Base-by-base conservation (phyloP, 92 coral and sea anemone genomes). In the Porites lobata region DNA sequence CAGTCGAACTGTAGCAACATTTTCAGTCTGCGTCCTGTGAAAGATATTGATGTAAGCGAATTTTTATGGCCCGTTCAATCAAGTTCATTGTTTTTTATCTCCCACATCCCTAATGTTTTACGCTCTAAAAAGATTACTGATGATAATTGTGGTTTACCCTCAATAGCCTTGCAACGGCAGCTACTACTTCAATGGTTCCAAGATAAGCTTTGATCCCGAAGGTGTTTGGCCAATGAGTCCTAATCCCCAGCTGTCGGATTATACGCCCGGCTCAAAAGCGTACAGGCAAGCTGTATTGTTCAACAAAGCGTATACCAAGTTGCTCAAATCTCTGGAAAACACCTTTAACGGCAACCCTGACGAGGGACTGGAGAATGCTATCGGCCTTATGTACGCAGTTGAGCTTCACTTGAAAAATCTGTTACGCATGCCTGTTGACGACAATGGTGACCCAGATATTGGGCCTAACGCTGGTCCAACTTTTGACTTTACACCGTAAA, bases 381-480 rank as follows among this genome's bases (percentile, higher is more conserved):
- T 90, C 75, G 89, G 89, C 1, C 58, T 90, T 4, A 90, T 90
- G 92, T 78, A 76, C 32, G 70, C 81, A 3, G 74, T 90, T 12
- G 86, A 77, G 51, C 76, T 80, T 9, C 61, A 90, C 73, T 80
- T 86, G 12, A 84, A 79, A 50, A 78, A 77, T 50, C 77, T 90
- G 63, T 85, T 90, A 15, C 69, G 84, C 15, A 90, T 90, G 26
- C 92, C 92, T 20, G 76, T 90, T 58, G 70, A 84, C 8, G 80
- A 86, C 11, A n/a, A 90, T 3, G 92, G 92, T 19, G 92, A 90
- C 68, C 92, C 86, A 8, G 73, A 75, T 19, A 64, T 85, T 17
- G 92, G 92, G 8, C 92, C 92, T 1, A 90, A 90, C 38, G 92
- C 92, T 12, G 90, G 89, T 2, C 92, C 92, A 8, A 90, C 89